Evolutionary conservation across 2,797 vertebrate genomes (phyloP).

Genomic region (Oryzias dopingdopingensis): DNA sequence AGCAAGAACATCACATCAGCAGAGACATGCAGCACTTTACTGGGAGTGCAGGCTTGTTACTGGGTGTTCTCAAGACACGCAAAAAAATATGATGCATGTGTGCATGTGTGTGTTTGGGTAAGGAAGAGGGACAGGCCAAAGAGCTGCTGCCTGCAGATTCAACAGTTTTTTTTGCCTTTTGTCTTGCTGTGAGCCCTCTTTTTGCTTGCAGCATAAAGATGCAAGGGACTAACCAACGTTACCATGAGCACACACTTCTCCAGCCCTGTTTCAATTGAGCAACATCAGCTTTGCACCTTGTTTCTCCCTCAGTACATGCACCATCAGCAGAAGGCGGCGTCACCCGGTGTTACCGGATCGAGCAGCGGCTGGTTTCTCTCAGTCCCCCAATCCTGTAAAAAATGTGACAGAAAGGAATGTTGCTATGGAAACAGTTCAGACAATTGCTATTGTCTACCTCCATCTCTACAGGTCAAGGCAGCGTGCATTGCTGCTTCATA

Average conservation of each 20-base stretch:
- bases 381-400: background rate
- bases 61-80: conserved; percentile 21
- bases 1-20: background rate
- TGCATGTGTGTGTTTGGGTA: background rate
- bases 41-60: conserved; percentile 4
- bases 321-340: conserved; percentile 24
- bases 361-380: conserved; percentile 12
- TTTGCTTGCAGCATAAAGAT: conserved; percentile 5
- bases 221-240: too few species aligned
- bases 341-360: conserved; percentile 30
- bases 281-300: conserved; percentile 15
- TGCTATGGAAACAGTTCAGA: conserved; percentile 69
- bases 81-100: background rate
- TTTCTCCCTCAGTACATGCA: conserved; percentile 13
- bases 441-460: conserved; percentile 62
- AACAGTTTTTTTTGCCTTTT: too few species aligned
- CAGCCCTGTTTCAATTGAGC: conserved; percentile 6
- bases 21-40: background rate
- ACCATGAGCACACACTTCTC: background rate
- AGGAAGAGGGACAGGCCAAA: background rate
- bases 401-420: conserved; percentile 26
- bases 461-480: conserved; percentile 62
- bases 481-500: conserved; percentile 34
- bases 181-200: background rate
- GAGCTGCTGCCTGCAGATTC: too few species aligned